Percentiles rank a stretch among this genome's conserved stretches.
These are phyloP conservation scores for Gymnoscelis rufifasciata DNA, from an alignment of 2,888 invertebrate genomes.

Conservation along the genomic window DNA sequence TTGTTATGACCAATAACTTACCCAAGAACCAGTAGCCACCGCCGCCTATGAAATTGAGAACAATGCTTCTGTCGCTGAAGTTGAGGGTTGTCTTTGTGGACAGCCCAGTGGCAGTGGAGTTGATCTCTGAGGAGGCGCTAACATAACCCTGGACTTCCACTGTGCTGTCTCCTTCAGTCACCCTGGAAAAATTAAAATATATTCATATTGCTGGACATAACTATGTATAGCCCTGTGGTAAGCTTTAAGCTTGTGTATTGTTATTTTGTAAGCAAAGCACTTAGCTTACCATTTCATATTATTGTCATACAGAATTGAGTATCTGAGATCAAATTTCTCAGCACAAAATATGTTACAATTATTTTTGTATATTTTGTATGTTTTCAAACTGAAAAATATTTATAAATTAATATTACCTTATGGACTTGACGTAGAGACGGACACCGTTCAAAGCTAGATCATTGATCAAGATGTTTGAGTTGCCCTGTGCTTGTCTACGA, in stretches of 20 bases:
- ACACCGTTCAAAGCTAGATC: conserved; percentile 41
- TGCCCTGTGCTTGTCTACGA: conserved; percentile 45
- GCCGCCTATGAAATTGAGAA: conserved; percentile 44
- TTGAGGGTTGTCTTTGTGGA: conserved; percentile 36
- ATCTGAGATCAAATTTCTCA: no score
- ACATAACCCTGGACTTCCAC: conserved; percentile 13
- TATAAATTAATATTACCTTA: no score
- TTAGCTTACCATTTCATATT: no score
- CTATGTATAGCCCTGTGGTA: no score
- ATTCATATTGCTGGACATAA: no score
- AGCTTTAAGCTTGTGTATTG: no score
- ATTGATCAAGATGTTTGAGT: conserved; percentile 1
- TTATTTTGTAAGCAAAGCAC: no score
- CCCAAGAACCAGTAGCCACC: conserved; percentile 67
- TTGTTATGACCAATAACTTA: conserved; percentile 34
- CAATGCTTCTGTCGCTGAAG: conserved; percentile 41
- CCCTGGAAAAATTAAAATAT: not conserved
- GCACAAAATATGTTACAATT: no score
- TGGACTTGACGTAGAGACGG: conserved; percentile 37
- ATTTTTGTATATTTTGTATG: no score
- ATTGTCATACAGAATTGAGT: not conserved
- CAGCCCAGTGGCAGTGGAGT: conserved; percentile 28
- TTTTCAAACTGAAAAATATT: no score
- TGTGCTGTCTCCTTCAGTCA: conserved; percentile 9
- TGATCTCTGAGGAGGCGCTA: conserved; percentile 23